A percentile compares a stretch with the other conserved stretches of the same genome.
phyloP scores from a whole-genome alignment of 2,797 vertebrate genomes.

The Mastacembelus armatus region DNA sequence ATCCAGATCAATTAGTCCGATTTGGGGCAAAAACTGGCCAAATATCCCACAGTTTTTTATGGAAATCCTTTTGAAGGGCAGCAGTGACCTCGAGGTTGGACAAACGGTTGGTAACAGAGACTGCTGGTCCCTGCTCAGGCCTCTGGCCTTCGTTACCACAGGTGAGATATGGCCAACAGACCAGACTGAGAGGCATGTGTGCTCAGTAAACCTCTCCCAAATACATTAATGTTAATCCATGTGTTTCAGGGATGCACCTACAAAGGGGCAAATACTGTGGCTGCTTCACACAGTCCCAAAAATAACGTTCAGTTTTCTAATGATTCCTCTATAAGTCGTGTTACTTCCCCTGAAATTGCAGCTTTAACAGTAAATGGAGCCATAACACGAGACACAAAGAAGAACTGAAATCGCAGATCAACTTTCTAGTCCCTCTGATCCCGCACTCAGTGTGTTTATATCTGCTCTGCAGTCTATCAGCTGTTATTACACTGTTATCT shows the following conservation, averaged over 20 bases:
- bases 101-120: background rate
- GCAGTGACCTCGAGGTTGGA: background rate
- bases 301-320: background rate
- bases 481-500: slow-evolving; percentile 13
- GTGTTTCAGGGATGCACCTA: background rate
- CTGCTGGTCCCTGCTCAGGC: background rate
- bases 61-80: background rate
- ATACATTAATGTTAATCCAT: background rate
- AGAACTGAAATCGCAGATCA: background rate
- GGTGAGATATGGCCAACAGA: background rate
- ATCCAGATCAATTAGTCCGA: background rate
- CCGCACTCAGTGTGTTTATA: background rate
- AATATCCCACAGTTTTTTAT: background rate
- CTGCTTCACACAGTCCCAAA: background rate
- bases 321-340: background rate
- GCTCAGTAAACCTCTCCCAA: background rate
- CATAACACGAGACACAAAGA: background rate
- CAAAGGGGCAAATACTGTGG: background rate
- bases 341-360: background rate
- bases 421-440: background rate
- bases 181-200: background rate
- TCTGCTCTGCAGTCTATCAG: background rate
- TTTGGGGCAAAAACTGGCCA: background rate
- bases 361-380: background rate
- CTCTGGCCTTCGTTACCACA: slow-evolving; percentile 6